These are phyloP conservation scores for Cyprinus carpio DNA, from an alignment of 2,113 vertebrate species.

Conservation along the genomic window DNA sequence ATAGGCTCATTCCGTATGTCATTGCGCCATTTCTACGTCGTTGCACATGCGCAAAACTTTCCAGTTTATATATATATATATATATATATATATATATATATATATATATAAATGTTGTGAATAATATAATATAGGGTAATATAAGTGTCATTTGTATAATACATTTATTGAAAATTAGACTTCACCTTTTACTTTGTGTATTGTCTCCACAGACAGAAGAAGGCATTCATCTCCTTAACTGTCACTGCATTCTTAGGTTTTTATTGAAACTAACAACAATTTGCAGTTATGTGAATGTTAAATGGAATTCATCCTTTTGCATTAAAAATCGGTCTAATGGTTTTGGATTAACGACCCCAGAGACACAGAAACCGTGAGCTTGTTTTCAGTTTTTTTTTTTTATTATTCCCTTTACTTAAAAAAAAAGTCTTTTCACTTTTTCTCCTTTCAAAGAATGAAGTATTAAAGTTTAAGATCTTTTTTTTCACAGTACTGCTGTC, in stretches of 20 bases:
- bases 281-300: not conserved
- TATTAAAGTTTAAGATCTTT: conserved; percentile 1
- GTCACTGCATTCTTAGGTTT: not conserved
- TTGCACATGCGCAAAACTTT: too few relatives aligned
- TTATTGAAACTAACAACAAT: not conserved
- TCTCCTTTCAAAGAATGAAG: conserved; percentile 6
- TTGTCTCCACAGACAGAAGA: not conserved
- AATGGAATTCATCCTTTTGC: not conserved
- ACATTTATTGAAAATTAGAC: not conserved
- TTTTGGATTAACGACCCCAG: not conserved
- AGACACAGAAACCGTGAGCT: not conserved
- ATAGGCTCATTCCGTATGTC: too few relatives aligned
- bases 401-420: not conserved
- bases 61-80: not conserved
- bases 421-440: conserved; percentile 3
- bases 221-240: not conserved
- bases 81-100: too few relatives aligned
- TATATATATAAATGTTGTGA: too few relatives aligned
- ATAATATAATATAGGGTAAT: not conserved
- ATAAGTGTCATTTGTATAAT: not conserved
- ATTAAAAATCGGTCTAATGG: not conserved
- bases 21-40: too few relatives aligned
- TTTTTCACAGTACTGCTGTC: conserved; percentile 1
- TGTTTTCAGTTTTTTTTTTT: not conserved
- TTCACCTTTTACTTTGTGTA: not conserved